phyloP scores from a whole-genome alignment of 2,888 invertebrate species.

The Drosophila nigricruria region DNA sequence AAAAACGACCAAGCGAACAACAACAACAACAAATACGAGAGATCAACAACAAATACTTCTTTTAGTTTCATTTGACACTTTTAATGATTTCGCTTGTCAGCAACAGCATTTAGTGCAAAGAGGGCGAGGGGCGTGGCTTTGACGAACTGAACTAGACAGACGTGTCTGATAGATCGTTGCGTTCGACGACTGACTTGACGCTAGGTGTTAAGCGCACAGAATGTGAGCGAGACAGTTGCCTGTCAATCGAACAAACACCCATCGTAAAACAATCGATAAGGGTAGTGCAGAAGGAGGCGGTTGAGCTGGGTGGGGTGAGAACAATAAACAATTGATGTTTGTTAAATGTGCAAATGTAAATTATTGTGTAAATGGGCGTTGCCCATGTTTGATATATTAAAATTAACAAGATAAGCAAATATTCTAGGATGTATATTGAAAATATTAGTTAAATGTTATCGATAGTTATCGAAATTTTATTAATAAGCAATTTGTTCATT shows the following conservation, averaged over 20 bases:
- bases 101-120: slow-evolving; percentile 46
- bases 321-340: slow-evolving; percentile 5
- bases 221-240: slow-evolving; percentile 46
- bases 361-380: not conserved
- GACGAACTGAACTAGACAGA: slow-evolving; percentile 40
- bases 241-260: slow-evolving; percentile 27
- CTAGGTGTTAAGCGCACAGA: slow-evolving; percentile 52
- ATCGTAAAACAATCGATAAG: slow-evolving; percentile 25
- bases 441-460: not conserved
- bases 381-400: not conserved
- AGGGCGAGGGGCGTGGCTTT: slow-evolving; percentile 10
- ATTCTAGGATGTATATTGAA: not conserved
- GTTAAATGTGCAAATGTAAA: not conserved
- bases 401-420: not conserved
- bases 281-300: not conserved
- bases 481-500: too few species aligned
- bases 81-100: slow-evolving; percentile 80
- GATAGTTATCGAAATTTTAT: not conserved
- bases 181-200: slow-evolving; percentile 50
- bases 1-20: slow-evolving; percentile 32
- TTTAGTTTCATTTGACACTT: slow-evolving; percentile 71
- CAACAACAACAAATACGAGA: slow-evolving; percentile 19
- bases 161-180: slow-evolving; percentile 63
- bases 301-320: not conserved
- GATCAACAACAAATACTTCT: slow-evolving; percentile 56